Evolutionary conservation across 2,888 invertebrate genomes (phyloP), one percentile per base, ranked within the genome.

Genomic region (Tryphoninae sp.): DNA sequence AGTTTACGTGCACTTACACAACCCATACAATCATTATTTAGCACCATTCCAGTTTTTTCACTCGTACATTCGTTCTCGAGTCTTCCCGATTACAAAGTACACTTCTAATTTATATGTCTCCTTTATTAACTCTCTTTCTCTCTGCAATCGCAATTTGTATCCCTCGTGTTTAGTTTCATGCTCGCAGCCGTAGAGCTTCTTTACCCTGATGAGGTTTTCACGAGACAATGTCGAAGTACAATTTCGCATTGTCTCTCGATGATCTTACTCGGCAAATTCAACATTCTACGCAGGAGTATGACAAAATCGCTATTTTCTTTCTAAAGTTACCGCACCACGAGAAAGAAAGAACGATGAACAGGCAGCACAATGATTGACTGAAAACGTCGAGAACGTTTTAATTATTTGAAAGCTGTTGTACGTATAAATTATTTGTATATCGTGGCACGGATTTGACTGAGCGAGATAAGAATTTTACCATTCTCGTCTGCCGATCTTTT

Each of bases 401-500:
- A 26, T 42, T 9, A 55, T 33, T 71, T 64, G 64, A 53, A 71
- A 42, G 64, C 11, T 71, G 77, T 77, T 61, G 55, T 23, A 23
- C 2, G 11, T 11, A 22, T 23, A 11, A 2, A 59, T 22, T 59
- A 53, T 62, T 51, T 69, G 22, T 23, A 13, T 16, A 69, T 77
- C 69, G 77, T 64, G 61, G 62, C 69, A 13, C 55, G 61, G 13
- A n/a, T 62, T 19, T 68, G 59, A 45, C 55, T 51, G 67, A 59
- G 67, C 55, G 65, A 68, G 40, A 64, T 26, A 51, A 58, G 26
- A 67, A 68, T 72, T 58, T 40, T 58, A 23, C 4, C 42, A 51
- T 71, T 65, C 68, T 65, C 71, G 49, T 67, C 68, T 62, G 45
- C 67, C 61, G 65, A 58, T 51, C 68, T 74, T 53, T 19, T 16